Conservation (phyloP, 1,140 invertebrate species). For the Pogonomyrmex barbatus region DNA sequence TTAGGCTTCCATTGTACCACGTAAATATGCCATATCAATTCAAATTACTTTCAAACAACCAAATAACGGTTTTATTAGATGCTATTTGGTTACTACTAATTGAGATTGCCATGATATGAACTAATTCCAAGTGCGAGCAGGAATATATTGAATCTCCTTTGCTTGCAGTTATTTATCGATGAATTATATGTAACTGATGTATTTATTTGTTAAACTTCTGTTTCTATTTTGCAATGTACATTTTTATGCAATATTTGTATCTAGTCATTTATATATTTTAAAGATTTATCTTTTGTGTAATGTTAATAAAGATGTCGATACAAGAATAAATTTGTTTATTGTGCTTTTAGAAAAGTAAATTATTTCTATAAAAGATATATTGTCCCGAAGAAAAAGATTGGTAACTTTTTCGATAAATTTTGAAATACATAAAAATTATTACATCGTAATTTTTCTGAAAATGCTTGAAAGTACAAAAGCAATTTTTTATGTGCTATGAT, state of each 20-base stretch:
- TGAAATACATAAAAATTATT: not conserved
- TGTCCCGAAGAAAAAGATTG: not conserved
- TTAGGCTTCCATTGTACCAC: slow-evolving; percentile 53
- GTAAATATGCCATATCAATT: slow-evolving; percentile 69
- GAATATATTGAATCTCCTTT: slow-evolving; percentile 53
- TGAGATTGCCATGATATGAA: slow-evolving; percentile 72
- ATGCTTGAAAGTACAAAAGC: not conserved
- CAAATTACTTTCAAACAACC: slow-evolving; percentile 58
- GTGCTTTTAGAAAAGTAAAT: not conserved
- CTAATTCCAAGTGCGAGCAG: slow-evolving; percentile 66
- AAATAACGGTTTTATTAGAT: slow-evolving; percentile 53
- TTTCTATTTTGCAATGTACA: slow-evolving; percentile 85
- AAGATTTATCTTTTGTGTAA: slow-evolving; percentile 86
- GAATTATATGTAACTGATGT: slow-evolving; percentile 78
- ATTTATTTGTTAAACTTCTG: slow-evolving; percentile 85
- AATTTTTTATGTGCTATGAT: not conserved
- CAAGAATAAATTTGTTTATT: slow-evolving; percentile 75
- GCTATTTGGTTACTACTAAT: slow-evolving; percentile 63
- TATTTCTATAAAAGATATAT: not conserved
- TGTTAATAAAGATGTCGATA: slow-evolving; percentile 85
- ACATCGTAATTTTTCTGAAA: not conserved
- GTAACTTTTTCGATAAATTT: not conserved
- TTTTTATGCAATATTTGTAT: slow-evolving; percentile 86
- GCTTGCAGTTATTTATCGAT: slow-evolving; percentile 63
- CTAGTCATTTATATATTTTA: slow-evolving; percentile 86